Conservation (phyloP, 2,888 invertebrate species). For the Neoascia interrupta region DNA sequence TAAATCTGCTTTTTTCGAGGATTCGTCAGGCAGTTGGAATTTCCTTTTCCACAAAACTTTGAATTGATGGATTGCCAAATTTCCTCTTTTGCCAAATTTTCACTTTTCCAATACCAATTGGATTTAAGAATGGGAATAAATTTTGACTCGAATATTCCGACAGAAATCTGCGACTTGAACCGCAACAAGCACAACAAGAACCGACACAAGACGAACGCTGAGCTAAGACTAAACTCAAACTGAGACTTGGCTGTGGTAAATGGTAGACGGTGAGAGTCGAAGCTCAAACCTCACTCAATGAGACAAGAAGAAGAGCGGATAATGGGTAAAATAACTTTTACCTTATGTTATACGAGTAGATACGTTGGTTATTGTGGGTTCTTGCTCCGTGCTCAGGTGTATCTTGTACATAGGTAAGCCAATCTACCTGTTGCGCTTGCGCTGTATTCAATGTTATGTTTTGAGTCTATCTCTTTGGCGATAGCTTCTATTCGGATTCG, state of each 20-base stretch:
- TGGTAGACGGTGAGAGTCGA: slow-evolving; percentile 22
- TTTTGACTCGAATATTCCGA: slow-evolving; percentile 6
- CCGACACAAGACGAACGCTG: slow-evolving; percentile 54
- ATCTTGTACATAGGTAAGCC: slow-evolving; percentile 64
- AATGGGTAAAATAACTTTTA: slow-evolving; percentile 12
- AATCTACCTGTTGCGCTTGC: slow-evolving; percentile 64
- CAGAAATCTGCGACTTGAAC: background rate
- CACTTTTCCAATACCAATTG: slow-evolving; percentile 44
- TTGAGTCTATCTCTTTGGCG: too few species aligned
- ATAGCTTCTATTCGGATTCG: slow-evolving; percentile 16
- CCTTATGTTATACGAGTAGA: background rate
- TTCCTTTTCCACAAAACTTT: background rate
- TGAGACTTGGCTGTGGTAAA: slow-evolving; percentile 22
- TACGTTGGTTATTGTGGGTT: slow-evolving; percentile 28
- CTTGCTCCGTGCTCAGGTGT: slow-evolving; percentile 64
- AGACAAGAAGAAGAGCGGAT: slow-evolving; percentile 30
- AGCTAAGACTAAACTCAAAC: slow-evolving; percentile 51
- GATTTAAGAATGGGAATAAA: too few species aligned
- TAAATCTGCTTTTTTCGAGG: too few species aligned
- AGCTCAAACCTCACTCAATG: background rate
- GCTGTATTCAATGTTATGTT: too few species aligned
- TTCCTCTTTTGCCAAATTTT: slow-evolving; percentile 31
- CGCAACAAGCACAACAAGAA: slow-evolving; percentile 27
- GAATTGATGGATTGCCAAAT: too few species aligned
- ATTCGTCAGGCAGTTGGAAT: too few species aligned